Evolutionary conservation across 2,888 invertebrate species (phyloP), one percentile per base, ranked within the genome.

Genomic region (Apodemia mormo): DNA sequence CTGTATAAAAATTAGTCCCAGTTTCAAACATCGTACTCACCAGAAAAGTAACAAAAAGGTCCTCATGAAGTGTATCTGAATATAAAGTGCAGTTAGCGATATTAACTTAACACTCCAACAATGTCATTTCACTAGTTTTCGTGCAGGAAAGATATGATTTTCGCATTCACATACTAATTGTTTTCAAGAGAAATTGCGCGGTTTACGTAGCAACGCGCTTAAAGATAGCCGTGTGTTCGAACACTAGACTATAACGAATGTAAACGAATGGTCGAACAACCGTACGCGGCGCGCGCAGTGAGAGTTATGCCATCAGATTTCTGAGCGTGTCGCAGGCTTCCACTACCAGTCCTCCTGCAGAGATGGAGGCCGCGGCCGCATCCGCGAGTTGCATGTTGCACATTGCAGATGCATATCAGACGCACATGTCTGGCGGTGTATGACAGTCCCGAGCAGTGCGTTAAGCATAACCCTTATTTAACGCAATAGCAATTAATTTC

Each of bases 251-350:
- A 84, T 84, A 33, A 5, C 7, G 40, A 40, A 40, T 40, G 40
- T 40, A 40, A 85, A 82, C 83, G 84, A 84, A 87, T 78, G 82
- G 82, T 81, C 14, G 79, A 85, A 88, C 91, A 83, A 89, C 88
- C 88, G 84, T 82, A 83, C 90, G 84, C 91, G 87, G 87, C 90
- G 92, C 92, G 92, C 90, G 92, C 92, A 92, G 89, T 87, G 89
- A 90, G 87, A 91, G 92, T 90, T 91, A 83, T 91, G 89, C 79
- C 80, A 84, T 76, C 78, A 81, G 80, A 77, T 76, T 79, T 80
- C 81, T 81, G 61, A 65, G 49, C 73, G 73, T 77, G 74, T 70
- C 75, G 73, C 74, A 73, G 52, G 52, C 52, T 52, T 75, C 73
- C 69, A 69, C 66, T 65, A 74, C 74, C 76, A 75, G 78, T 75